Conservation (phyloP, 2,888 invertebrate genomes). For the Trissonchulus sp. region DNA sequence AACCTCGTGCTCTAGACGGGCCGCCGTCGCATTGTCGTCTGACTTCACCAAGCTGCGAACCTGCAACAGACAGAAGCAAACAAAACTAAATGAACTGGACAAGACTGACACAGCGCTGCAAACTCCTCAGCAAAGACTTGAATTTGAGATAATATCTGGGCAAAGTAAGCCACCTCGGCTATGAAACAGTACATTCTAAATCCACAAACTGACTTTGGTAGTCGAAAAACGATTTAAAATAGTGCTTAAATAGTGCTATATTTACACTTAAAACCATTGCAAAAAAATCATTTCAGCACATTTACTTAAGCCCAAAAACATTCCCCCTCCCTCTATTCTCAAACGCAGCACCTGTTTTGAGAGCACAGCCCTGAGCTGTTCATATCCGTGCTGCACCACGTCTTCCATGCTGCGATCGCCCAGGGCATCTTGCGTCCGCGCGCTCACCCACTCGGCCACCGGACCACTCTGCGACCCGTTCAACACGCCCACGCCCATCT, state of each 20-base stretch:
- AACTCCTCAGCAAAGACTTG: no score
- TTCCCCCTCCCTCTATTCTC: no score
- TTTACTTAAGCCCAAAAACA: no score
- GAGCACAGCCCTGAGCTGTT: conserved; percentile 47
- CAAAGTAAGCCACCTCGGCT: no score
- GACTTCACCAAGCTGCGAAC: conserved; percentile 40
- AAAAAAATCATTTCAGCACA: no score
- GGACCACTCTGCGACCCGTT: conserved; percentile 38
- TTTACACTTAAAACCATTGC: no score
- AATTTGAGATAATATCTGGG: no score
- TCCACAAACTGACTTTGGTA: background rate
- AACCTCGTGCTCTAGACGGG: conserved; percentile 47
- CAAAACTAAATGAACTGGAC: no score
- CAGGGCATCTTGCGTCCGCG: conserved; percentile 47
- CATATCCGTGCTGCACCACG: conserved; percentile 49
- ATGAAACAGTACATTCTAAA: background rate
- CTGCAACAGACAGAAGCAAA: no score
- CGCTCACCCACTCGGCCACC: conserved; percentile 45
- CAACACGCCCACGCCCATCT: conserved; percentile 44
- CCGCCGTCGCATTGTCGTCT: conserved; percentile 46
- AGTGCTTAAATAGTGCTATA: no score
- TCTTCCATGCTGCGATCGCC: conserved; percentile 47
- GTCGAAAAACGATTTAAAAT: background rate
- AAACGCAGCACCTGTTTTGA: conserved; percentile 44
- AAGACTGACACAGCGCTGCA: no score